Evolutionary conservation across 2,797 vertebrate genomes (phyloP).

Genomic region (Huso huso): DNA sequence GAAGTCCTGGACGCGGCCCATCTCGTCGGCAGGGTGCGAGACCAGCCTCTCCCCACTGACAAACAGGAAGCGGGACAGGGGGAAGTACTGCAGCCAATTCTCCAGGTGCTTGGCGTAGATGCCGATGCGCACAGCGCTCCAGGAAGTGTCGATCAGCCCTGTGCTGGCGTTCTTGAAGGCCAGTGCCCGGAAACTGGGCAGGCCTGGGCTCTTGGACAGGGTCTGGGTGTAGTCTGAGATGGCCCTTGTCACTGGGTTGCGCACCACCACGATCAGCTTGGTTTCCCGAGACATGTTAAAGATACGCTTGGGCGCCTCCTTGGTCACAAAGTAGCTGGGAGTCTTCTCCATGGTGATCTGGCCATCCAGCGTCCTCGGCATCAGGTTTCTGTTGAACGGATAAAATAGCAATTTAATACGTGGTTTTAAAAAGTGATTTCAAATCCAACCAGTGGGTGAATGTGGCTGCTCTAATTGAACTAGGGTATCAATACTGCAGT

Average conservation of each 20-base stretch:
- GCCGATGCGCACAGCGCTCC: conserved; percentile 90
- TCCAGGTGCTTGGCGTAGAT: conserved; percentile 91
- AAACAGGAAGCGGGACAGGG: conserved; percentile 78
- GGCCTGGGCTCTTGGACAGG: conserved; percentile 77
- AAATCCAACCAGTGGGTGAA: too few species aligned
- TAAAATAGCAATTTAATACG: not conserved
- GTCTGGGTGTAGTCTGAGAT: conserved; percentile 94
- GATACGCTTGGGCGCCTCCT: conserved; percentile 78
- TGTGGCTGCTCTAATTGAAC: too few species aligned
- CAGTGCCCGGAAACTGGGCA: conserved; percentile 83
- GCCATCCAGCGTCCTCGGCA: conserved; percentile 86
- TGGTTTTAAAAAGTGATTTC: too few species aligned
- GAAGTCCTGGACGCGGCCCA: conserved; percentile 91
- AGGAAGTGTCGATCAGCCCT: conserved; percentile 80
- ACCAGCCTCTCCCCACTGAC: conserved; percentile 89
- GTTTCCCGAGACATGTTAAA: conserved; percentile 76
- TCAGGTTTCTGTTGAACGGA: conserved; percentile 69
- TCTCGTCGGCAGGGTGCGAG: conserved; percentile 81
- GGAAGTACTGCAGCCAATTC: conserved; percentile 86
- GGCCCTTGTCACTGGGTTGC: conserved; percentile 86
- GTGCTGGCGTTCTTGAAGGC: conserved; percentile 76
- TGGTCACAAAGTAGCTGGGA: conserved; percentile 92
- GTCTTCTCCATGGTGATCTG: conserved; percentile 98
- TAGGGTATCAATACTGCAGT: too few species aligned
- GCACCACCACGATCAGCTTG: conserved; percentile 91